Evolutionary conservation across 2,888 invertebrate genomes (phyloP).

Genomic region (Charanyca ferruginea): DNA sequence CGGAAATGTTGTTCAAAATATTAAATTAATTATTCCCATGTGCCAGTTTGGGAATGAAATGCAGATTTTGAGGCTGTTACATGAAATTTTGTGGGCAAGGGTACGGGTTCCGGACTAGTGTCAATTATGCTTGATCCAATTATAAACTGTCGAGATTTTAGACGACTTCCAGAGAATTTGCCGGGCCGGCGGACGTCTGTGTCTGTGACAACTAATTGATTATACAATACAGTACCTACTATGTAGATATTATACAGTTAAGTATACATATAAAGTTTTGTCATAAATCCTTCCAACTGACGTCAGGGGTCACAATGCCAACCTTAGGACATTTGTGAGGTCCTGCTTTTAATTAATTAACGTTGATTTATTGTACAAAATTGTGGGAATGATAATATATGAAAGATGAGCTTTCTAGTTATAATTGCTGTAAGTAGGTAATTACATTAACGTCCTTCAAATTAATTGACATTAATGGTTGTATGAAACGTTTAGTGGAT

Average conservation of each 20-base stretch:
- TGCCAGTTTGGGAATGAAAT: constrained; percentile 40
- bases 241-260: constrained; percentile 3
- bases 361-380: constrained; percentile 13
- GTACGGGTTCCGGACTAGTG: constrained; percentile 20
- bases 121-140: constrained; percentile 73
- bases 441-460: neutral
- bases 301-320: constrained; percentile 14
- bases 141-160: constrained; percentile 72
- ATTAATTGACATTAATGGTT: neutral
- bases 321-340: constrained; percentile 8
- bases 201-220: constrained; percentile 57
- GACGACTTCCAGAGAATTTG: constrained; percentile 60
- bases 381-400: neutral
- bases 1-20: constrained; percentile 16
- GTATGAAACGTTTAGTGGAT: neutral
- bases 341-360: constrained; percentile 5
- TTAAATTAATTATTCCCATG: constrained; percentile 46
- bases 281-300: constrained; percentile 35
- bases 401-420: neutral
- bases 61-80: constrained; percentile 48
- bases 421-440: neutral
- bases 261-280: constrained; percentile 22
- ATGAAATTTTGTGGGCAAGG: constrained; percentile 40
- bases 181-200: constrained; percentile 37
- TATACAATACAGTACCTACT: constrained; percentile 16